Conservation (phyloP, 2,888 invertebrate genomes). For the Quadroppia sp. region DNA sequence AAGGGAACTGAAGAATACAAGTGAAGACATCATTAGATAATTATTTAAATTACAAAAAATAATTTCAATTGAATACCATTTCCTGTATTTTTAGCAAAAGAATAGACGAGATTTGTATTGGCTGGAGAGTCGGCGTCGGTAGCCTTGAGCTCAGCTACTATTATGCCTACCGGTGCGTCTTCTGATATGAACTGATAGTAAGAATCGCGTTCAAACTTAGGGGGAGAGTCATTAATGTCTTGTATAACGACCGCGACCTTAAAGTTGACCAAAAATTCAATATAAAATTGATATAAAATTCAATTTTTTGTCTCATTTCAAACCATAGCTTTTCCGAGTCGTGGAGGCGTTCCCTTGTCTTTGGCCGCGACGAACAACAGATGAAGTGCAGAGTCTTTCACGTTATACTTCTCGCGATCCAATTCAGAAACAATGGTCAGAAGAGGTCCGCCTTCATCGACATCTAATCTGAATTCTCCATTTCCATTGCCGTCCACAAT, state of each 20-base stretch:
- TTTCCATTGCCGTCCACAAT: conserved; percentile 50
- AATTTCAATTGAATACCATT: conserved; percentile 24
- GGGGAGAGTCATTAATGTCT: conserved; percentile 50
- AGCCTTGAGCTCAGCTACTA: conserved; percentile 48
- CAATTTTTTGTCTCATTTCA: background rate
- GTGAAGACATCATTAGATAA: background rate
- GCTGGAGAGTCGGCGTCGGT: conserved; percentile 49
- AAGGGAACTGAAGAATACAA: conserved; percentile 68
- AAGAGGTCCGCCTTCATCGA: conserved; percentile 48
- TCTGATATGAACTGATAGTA: conserved; percentile 49
- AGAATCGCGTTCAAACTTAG: conserved; percentile 49
- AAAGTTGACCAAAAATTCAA: background rate
- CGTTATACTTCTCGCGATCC: conserved; percentile 49
- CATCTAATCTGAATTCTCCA: conserved; percentile 48
- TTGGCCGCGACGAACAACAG: conserved; percentile 48
- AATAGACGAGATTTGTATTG: conserved; percentile 49
- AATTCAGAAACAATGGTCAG: conserved; percentile 48
- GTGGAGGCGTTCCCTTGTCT: conserved; percentile 48
- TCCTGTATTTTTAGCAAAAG: conserved; percentile 45
- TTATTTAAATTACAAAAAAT: conserved; percentile 1
- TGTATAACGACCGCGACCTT: conserved; percentile 49
- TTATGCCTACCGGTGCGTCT: conserved; percentile 49
- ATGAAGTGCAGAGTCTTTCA: conserved; percentile 48
- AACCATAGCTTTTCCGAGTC: conserved; percentile 48
- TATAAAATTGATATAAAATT: background rate